phyloP scores from a whole-genome alignment of 2,113 vertebrate species.

The Ascaphus truei region DNA sequence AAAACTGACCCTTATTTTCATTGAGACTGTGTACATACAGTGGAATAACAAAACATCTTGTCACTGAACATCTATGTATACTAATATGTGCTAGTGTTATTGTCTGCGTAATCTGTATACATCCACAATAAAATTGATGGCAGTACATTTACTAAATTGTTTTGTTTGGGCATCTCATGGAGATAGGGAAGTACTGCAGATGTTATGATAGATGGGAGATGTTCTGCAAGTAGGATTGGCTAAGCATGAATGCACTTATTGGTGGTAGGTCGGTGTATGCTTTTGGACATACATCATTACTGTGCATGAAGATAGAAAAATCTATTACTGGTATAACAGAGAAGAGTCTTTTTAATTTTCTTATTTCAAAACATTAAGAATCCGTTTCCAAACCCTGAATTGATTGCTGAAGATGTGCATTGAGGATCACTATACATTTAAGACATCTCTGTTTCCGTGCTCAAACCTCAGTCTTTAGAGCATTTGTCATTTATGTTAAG shows the following conservation, averaged over 20 bases:
- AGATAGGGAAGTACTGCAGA: not conserved
- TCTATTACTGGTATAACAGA: too few relatives aligned
- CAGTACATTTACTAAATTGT: not conserved
- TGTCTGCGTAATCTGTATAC: not conserved
- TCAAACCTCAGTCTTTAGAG: too few relatives aligned
- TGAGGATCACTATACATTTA: not conserved
- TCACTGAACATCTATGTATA: not conserved
- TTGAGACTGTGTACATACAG: not conserved
- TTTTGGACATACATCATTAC: too few relatives aligned
- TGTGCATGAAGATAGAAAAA: too few relatives aligned
- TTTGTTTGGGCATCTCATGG: not conserved
- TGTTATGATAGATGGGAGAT: not conserved
- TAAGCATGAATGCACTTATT: not conserved
- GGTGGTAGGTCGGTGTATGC: too few relatives aligned
- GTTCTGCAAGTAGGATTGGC: not conserved
- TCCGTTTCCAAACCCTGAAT: too few relatives aligned
- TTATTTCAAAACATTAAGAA: too few relatives aligned
- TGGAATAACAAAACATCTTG: not conserved
- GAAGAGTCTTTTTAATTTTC: too few relatives aligned
- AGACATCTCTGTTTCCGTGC: not conserved
- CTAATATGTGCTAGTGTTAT: not conserved
- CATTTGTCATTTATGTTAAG: conserved; percentile 17
- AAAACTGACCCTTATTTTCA: not conserved
- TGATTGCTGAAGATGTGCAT: not conserved
- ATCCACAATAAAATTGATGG: not conserved